phyloP scores from a whole-genome alignment of 2,888 invertebrate species.

The Spialia ferax region DNA sequence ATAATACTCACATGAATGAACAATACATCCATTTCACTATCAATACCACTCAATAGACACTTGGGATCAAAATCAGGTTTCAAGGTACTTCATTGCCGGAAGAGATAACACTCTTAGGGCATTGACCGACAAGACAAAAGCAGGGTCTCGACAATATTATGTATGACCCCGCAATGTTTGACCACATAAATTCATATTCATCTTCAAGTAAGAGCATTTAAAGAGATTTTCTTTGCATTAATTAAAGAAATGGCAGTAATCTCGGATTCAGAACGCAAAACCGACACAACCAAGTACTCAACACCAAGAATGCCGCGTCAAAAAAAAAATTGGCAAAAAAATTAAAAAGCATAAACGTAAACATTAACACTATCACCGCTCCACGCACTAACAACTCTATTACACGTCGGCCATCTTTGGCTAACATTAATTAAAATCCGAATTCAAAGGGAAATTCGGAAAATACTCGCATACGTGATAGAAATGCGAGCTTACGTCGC shows the following conservation, averaged over 20 bases:
- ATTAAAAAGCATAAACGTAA: constrained; percentile 44
- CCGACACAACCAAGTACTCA: constrained; percentile 51
- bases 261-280: constrained; percentile 37
- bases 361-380: constrained; percentile 47
- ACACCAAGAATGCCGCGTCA: constrained; percentile 36
- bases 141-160: constrained; percentile 19
- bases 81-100: constrained; percentile 19
- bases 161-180: background rate
- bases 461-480: constrained; percentile 48
- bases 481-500: constrained; percentile 36
- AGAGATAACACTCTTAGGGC: constrained; percentile 28
- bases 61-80: constrained; percentile 24
- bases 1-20: constrained; percentile 33
- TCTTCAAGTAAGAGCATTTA: background rate
- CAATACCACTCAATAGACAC: constrained; percentile 25
- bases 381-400: constrained; percentile 47
- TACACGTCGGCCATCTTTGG: constrained; percentile 51
- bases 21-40: constrained; percentile 36
- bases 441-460: constrained; percentile 54
- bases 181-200: background rate
- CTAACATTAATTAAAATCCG: constrained; percentile 71
- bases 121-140: constrained; percentile 41
- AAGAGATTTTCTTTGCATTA: background rate
- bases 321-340: constrained; percentile 45
- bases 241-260: background rate